phyloP scores from a whole-genome alignment of 2,797 vertebrate genomes.

The Anomalospiza imberbis region DNA sequence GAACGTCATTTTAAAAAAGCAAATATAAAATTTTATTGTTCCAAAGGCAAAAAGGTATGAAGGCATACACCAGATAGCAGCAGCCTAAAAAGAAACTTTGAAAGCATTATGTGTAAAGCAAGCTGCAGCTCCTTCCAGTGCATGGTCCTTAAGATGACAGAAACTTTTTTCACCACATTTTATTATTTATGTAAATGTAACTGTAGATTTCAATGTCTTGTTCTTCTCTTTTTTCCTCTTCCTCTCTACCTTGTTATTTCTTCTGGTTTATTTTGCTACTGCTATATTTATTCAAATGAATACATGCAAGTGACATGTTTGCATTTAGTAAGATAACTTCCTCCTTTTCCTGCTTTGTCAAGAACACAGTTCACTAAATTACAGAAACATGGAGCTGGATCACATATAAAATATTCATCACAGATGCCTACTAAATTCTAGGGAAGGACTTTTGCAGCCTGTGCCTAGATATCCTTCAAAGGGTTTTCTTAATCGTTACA shows the following conservation, averaged over 20 bases:
- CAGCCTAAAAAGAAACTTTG: neutral
- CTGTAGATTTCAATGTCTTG: neutral
- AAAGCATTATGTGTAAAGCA: neutral
- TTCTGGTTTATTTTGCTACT: conserved; percentile 4
- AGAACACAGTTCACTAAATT: neutral
- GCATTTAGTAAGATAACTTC: conserved; percentile 12
- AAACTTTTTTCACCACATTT: neutral
- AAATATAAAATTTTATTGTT: neutral
- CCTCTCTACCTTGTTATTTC: neutral
- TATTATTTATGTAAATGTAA: neutral
- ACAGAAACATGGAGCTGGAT: neutral
- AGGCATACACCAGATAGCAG: neutral
- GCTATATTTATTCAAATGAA: neutral
- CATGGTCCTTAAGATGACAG: neutral
- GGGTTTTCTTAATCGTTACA: neutral
- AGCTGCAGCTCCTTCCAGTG: neutral
- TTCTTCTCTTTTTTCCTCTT: neutral
- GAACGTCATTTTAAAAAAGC: fast-evolving
- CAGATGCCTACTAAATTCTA: neutral
- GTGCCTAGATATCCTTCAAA: neutral
- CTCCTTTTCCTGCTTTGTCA: neutral
- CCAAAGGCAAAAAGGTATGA: neutral
- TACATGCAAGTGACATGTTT: neutral
- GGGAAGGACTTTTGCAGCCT: neutral
- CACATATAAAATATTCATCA: neutral